Percentiles rank a stretch among this genome's conserved stretches.
Evolutionary conservation across 2,113 vertebrate genomes (phyloP).

Genomic region (Sakesphorus luctuosus): DNA sequence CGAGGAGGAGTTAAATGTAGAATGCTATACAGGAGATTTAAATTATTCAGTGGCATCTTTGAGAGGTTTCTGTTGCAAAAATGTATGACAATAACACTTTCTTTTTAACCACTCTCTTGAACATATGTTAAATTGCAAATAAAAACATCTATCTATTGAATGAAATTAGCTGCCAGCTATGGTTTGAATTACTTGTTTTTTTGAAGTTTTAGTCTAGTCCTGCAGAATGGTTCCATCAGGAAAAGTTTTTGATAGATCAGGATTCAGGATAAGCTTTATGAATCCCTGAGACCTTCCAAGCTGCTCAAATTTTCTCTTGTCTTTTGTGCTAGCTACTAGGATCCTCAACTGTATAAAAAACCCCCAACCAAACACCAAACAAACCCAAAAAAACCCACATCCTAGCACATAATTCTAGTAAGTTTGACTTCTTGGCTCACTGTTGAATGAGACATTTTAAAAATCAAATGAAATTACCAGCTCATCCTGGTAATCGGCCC

Average conservation of each 20-base stretch:
- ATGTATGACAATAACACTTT: neutral
- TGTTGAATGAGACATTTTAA: neutral
- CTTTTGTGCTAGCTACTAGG: neutral
- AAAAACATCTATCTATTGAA: neutral
- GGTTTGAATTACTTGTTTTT: neutral
- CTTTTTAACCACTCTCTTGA: neutral
- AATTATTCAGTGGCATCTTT: slow-evolving; percentile 12
- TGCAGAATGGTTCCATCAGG: neutral
- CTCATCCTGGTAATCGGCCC: neutral
- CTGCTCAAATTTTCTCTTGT: neutral
- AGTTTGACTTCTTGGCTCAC: neutral
- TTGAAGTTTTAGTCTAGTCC: neutral
- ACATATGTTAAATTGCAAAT: slow-evolving; percentile 24
- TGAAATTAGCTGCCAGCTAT: neutral
- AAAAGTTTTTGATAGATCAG: neutral
- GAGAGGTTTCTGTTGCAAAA: slow-evolving; percentile 5
- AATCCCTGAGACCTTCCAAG: neutral
- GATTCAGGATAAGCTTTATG: neutral
- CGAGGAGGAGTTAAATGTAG: neutral
- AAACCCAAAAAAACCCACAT: neutral
- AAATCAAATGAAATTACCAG: neutral
- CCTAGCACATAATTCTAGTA: neutral
- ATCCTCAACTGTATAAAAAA: neutral
- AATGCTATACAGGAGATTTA: slow-evolving; percentile 1
- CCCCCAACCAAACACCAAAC: too few relatives aligned